Evolutionary conservation across 2,888 invertebrate genomes (phyloP).

Genomic region (Lasioglossum morio): DNA sequence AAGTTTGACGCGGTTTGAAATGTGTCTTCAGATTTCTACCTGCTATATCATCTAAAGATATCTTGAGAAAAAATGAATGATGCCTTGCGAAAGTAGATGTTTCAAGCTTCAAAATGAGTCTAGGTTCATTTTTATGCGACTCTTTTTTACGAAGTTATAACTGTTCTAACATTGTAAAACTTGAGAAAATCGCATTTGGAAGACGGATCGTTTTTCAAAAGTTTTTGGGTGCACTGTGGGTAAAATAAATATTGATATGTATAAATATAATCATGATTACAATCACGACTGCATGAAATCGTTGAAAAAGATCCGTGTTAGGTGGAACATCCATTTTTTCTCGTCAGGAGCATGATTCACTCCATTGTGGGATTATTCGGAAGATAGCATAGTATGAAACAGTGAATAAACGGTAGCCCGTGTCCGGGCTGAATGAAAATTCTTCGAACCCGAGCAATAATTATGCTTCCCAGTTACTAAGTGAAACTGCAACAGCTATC

Average conservation of each 20-base stretch:
- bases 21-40: too few species aligned
- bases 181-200: too few species aligned
- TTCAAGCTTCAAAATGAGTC: too few species aligned
- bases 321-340: background rate
- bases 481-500: slow-evolving; percentile 37
- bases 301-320: background rate
- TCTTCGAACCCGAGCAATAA: slow-evolving; percentile 26
- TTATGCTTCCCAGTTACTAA: slow-evolving; percentile 25
- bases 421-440: slow-evolving; percentile 26
- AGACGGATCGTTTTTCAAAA: background rate
- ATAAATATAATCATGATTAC: background rate
- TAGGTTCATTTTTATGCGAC: too few species aligned
- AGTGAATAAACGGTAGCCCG: slow-evolving; percentile 29
- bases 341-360: background rate
- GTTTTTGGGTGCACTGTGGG: background rate
- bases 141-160: too few species aligned
- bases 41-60: too few species aligned
- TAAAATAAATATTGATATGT: background rate
- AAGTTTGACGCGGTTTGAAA: too few species aligned
- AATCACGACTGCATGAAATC: too few species aligned
- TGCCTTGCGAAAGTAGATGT: too few species aligned
- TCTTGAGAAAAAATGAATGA: too few species aligned
- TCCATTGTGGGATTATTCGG: background rate
- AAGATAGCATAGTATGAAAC: background rate
- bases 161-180: too few species aligned